Base-by-base conservation (phyloP, 2,797 vertebrate genomes). In the Amazona finschi region DNA sequence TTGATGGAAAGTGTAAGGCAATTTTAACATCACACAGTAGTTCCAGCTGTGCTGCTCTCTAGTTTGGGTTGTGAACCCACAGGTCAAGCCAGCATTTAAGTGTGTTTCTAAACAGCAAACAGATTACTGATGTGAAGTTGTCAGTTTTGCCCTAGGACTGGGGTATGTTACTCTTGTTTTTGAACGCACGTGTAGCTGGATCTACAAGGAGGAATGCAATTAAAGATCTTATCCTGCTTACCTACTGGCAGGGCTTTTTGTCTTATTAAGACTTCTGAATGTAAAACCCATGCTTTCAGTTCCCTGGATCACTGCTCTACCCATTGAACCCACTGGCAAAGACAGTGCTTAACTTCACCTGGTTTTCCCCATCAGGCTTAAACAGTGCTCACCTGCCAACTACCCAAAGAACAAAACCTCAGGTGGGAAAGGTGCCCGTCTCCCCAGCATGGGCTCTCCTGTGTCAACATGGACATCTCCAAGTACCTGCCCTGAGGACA, bases 111-210 rank as follows among this genome's bases (percentile, higher is more conserved):
- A 76, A 30, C 16, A 92, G 60, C 15, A n/a, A n/a, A n/a, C n/a
- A n/a, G 38, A 77, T 80, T 47, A 16, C 44, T 80, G 78, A 46
- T 61, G 38, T 0, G 15, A 74, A 53, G 7, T 21, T 58, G 46
- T 85, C 84, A 6, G 86, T 95, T 96, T 92, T 93, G 89, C 95
- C 55, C 67, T 62, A 87, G 92, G 89, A 60, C 57, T 66, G 47
- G 47, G 31, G 8, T 57, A 85, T 43, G 27, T 74, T 66, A 20
- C 46, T 74, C 46, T 70, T 74, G 33, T 65, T 88, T 80, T 38
- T 47, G 43, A 57, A 49, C 15, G 9, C 47, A 21, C 0, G 0
- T 85, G 46, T 70, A 64, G n/a, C 73, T 81, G 70, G 30, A 90
- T 88, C 46, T 90, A 47, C 49, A 72, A 86, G 77, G 31, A 86